Percentiles rank a stretch among this genome's conserved stretches.
phyloP scores from a whole-genome alignment of 2,797 vertebrate species.

The Meda fulgida region DNA sequence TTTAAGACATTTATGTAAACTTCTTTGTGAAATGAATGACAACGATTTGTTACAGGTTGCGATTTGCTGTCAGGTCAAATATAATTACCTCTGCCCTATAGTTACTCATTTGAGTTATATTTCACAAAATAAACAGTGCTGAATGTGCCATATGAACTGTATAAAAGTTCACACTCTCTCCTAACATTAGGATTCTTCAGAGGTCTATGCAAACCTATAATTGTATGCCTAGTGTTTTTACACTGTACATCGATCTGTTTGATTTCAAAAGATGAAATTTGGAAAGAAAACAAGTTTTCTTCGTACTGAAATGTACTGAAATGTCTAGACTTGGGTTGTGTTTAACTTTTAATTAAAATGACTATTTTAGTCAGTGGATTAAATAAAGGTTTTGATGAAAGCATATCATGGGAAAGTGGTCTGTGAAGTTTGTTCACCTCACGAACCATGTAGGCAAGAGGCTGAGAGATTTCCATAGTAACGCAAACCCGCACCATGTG shows the following conservation, averaged over 20 bases:
- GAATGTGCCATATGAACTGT: not conserved
- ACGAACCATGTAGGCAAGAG: constrained; percentile 30
- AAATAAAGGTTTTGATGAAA: constrained; percentile 5
- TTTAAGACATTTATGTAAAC: not conserved
- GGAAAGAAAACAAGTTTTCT: not conserved
- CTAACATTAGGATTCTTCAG: not conserved
- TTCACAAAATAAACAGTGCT: not conserved
- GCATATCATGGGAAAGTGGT: constrained; percentile 5
- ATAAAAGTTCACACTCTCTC: not conserved
- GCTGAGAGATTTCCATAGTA: constrained; percentile 43
- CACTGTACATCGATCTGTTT: not conserved
- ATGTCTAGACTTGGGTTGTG: not conserved
- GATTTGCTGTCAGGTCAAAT: not conserved
- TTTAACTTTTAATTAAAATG: not conserved
- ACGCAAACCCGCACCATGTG: constrained; percentile 8
- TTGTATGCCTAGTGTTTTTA: not conserved
- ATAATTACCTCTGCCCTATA: not conserved
- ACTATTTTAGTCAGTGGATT: constrained; percentile 21
- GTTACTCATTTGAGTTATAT: not conserved
- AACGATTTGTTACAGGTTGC: not conserved
- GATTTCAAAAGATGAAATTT: not conserved
- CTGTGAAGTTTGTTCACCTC: constrained; percentile 1
- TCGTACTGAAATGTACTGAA: not conserved
- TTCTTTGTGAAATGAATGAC: not conserved
- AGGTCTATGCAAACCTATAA: not conserved